Evolutionary conservation across 2,113 vertebrate genomes (phyloP), one percentile per base, ranked within the genome.

Genomic region (Oreochromis aureus): DNA sequence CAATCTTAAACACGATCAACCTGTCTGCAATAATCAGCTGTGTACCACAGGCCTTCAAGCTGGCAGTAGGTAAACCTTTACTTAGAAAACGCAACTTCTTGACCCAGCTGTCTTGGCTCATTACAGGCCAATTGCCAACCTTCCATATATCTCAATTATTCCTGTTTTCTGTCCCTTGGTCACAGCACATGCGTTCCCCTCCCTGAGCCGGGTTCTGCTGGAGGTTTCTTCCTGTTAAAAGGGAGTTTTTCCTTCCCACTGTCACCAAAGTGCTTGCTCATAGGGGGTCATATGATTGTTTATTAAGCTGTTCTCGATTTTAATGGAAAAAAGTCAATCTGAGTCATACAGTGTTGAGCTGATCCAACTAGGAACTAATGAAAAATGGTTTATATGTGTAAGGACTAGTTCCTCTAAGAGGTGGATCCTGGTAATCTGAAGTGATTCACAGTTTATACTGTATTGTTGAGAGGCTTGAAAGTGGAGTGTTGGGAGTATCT

Each of bases 151-250:
- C 5, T 11, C 53, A 55, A 22, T 0, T 22, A 54, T 0, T 54
- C 10, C 53, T 54, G 53, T 54, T 3, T 0, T 54, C 19, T 0
- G 0, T 0, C 2, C 19, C 51, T 54, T n/a, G 9, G 0, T 54
- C 5, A 53, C 51, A 54, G 51, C 19, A 54, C 51, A 54, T 1
- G 51, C 0, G 0, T 54, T 54, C 19, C 0, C 51, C 19, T 54
- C 51, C 51, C 51, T 11, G 0, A 54, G 24, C 24, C 24, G 3
- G 24, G 24, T 27, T 27, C 24, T 27, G 24, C 24, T 27, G 24
- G 24, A 27, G 24, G 24, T 27, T 27, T 27, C 24, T 27, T 27
- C 24, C 24, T 27, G 24, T 27, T 27, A 27, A 27, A 27, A 27
- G 24, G 24, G 24, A 27, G 24, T 27, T 27, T 27, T 27, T 27